Evolutionary conservation across 2,113 vertebrate species (phyloP).

Genomic region (Petroica traversi): DNA sequence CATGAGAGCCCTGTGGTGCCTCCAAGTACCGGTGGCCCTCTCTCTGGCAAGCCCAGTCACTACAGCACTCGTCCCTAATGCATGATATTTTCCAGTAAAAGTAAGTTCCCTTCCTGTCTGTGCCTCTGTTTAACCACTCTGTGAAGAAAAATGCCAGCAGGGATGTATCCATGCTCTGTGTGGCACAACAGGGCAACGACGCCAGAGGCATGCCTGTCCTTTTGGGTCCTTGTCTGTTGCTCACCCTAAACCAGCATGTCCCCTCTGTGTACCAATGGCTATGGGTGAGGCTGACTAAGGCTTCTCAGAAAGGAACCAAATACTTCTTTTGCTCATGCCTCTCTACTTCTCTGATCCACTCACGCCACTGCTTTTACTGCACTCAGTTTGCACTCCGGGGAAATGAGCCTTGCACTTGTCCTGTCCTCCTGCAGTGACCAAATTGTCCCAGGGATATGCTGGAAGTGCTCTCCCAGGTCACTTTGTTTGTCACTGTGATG

Average conservation of each 20-base stretch:
- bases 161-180: background rate
- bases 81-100: background rate
- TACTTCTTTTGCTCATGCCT: background rate
- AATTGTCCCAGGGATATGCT: background rate
- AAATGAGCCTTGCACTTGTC: background rate
- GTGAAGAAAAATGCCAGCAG: background rate
- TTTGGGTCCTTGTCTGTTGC: background rate
- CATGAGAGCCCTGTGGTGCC: background rate
- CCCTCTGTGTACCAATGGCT: background rate
- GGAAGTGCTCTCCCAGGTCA: background rate
- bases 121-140: background rate
- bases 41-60: background rate
- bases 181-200: rapidly evolving
- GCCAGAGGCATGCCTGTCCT: background rate
- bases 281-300: background rate
- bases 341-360: background rate
- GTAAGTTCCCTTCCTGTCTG: background rate
- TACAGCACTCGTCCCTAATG: background rate
- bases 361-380: rapidly evolving
- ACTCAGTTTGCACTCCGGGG: background rate
- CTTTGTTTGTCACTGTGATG: background rate
- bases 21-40: background rate
- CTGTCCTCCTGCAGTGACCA: background rate
- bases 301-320: background rate
- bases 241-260: background rate